phyloP scores from a whole-genome alignment of 2,888 invertebrate genomes.

The Melipona bicolor region DNA sequence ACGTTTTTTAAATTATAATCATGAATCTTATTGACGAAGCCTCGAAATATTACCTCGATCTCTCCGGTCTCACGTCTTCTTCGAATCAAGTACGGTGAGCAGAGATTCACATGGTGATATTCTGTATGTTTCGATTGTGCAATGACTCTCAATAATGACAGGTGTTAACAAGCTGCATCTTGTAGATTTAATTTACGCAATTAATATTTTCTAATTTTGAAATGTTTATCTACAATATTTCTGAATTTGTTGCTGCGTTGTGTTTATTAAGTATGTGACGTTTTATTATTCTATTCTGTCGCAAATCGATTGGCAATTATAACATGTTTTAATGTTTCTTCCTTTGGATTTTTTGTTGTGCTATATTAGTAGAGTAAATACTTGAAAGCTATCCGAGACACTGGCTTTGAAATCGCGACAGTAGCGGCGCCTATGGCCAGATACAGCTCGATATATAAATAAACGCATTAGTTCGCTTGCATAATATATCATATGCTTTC shows the following conservation, averaged over 20 bases:
- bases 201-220: constrained; percentile 14
- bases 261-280: background rate
- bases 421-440: constrained; percentile 55
- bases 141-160: constrained; percentile 32
- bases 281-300: background rate
- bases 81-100: background rate
- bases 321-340: constrained; percentile 5
- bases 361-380: constrained; percentile 22
- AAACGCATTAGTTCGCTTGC: constrained; percentile 52
- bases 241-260: background rate
- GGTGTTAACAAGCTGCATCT: constrained; percentile 35
- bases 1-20: background rate
- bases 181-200: background rate
- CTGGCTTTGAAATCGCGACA: constrained; percentile 58
- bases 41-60: constrained; percentile 26
- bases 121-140: constrained; percentile 19
- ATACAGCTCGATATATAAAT: constrained; percentile 60
- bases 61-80: background rate
- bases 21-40: background rate
- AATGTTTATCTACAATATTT: constrained; percentile 3
- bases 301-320: constrained; percentile 13
- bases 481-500: constrained; percentile 38
- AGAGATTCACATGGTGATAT: constrained; percentile 14
- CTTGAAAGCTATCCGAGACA: constrained; percentile 40
- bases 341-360: constrained; percentile 10